Conservation (phyloP, 2,113 vertebrate genomes). For the Amazona vittata region DNA sequence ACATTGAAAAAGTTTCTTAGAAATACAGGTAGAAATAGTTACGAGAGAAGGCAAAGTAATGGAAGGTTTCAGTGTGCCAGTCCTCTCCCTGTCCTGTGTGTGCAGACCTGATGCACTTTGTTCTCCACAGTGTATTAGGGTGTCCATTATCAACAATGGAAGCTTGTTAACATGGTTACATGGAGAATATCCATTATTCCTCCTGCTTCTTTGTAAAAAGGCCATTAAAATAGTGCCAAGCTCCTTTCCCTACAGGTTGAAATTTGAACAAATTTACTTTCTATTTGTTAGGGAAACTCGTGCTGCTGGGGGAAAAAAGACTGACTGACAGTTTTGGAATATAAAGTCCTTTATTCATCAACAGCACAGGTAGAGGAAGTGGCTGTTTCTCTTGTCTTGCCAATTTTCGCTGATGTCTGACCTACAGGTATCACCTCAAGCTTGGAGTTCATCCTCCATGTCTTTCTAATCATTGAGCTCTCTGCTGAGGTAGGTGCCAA, state of each 20-base stretch:
- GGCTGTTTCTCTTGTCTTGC: conserved; percentile 10
- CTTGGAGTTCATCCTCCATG: conserved; percentile 30
- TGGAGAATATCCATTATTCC: conserved; percentile 48
- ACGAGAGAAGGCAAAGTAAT: conserved; percentile 37
- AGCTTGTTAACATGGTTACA: conserved; percentile 69
- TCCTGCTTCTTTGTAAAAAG: conserved; percentile 49
- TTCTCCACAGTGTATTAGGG: conserved; percentile 57
- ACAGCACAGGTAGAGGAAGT: conserved; percentile 5
- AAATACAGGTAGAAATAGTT: conserved; percentile 30
- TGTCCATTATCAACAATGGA: conserved; percentile 66
- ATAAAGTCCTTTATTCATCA: conserved; percentile 54
- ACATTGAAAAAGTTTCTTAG: background rate
- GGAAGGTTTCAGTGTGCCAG: conserved; percentile 27
- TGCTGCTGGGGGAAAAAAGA: background rate
- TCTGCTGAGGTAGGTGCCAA: conserved; percentile 44
- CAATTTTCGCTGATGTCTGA: conserved; percentile 51
- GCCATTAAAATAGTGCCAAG: conserved; percentile 67
- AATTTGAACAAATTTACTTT: conserved; percentile 66
- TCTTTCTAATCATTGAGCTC: conserved; percentile 56
- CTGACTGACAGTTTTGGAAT: conserved; percentile 42
- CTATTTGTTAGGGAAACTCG: conserved; percentile 66
- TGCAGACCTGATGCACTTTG: conserved; percentile 46
- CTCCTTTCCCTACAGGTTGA: conserved; percentile 50
- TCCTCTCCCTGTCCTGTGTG: conserved; percentile 17
- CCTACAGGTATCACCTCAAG: conserved; percentile 37